Evolutionary conservation across 2,797 vertebrate species (phyloP).

Genomic region (Pachyuromys duprasi): DNA sequence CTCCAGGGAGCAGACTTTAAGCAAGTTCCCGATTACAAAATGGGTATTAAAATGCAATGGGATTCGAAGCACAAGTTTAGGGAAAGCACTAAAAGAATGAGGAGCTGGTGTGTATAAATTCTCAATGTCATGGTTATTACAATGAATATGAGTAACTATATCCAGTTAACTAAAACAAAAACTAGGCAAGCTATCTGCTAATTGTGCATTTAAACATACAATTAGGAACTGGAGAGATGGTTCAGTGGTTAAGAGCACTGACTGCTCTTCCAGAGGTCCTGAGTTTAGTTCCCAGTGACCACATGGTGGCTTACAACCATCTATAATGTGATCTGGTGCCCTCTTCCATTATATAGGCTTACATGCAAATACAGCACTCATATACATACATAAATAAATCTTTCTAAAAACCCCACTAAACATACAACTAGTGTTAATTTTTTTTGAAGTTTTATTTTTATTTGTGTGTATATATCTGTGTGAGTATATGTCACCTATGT

Average conservation of each 20-base stretch:
- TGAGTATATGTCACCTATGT: too few species aligned
- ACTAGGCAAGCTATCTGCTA: neutral
- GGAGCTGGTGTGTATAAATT: neutral
- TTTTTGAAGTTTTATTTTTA: neutral
- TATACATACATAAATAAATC: too few species aligned
- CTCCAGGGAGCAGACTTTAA: neutral
- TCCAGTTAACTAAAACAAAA: slow-evolving; percentile 2
- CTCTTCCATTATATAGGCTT: too few species aligned
- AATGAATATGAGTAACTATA: neutral
- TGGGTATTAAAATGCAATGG: neutral
- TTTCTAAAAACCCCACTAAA: too few species aligned
- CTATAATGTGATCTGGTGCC: too few species aligned
- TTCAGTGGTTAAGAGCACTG: too few species aligned
- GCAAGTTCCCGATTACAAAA: neutral
- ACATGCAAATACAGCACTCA: too few species aligned
- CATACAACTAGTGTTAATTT: too few species aligned
- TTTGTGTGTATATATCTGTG: neutral
- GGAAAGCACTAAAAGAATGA: neutral
- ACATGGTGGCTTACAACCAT: too few species aligned
- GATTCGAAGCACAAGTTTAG: slow-evolving; percentile 5
- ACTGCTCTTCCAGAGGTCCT: too few species aligned
- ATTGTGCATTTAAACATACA: slow-evolving; percentile 10
- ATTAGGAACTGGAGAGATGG: too few species aligned
- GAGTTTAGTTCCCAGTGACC: too few species aligned
- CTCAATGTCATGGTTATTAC: neutral